Evolutionary conservation across 2,797 vertebrate genomes (phyloP).

Genomic region (Loris lydekkerianus): DNA sequence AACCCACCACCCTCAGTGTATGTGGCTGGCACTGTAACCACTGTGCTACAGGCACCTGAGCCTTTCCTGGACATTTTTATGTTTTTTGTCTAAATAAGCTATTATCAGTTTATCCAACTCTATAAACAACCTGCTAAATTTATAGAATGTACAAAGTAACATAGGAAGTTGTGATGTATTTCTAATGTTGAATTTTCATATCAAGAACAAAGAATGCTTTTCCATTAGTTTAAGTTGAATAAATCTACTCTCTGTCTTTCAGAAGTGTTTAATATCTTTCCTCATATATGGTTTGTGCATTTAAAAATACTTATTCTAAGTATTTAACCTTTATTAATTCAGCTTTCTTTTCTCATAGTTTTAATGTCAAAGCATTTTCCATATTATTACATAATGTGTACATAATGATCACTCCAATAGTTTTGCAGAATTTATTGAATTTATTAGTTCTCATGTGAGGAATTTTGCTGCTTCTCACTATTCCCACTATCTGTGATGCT

Average conservation of each 20-base stretch:
- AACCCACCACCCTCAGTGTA: too few species aligned
- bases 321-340: neutral
- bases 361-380: neutral
- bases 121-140: neutral
- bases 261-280: neutral
- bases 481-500: neutral
- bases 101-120: neutral
- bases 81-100: neutral
- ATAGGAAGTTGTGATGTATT: neutral
- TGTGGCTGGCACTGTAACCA: too few species aligned
- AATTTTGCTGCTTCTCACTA: neutral
- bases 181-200: neutral
- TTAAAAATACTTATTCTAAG: neutral
- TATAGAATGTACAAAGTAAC: conserved; percentile 15
- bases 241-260: neutral
- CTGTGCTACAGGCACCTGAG: too few species aligned
- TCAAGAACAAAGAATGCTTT: neutral
- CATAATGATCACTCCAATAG: neutral
- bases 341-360: neutral
- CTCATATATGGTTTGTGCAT: neutral
- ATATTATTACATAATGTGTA: neutral
- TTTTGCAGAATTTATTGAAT: neutral
- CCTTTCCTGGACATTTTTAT: conserved; percentile 19
- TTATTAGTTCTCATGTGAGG: neutral
- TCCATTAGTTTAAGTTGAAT: neutral